phyloP scores from a whole-genome alignment of 2,113 vertebrate species.

The Beaufortia kweichowensis region DNA sequence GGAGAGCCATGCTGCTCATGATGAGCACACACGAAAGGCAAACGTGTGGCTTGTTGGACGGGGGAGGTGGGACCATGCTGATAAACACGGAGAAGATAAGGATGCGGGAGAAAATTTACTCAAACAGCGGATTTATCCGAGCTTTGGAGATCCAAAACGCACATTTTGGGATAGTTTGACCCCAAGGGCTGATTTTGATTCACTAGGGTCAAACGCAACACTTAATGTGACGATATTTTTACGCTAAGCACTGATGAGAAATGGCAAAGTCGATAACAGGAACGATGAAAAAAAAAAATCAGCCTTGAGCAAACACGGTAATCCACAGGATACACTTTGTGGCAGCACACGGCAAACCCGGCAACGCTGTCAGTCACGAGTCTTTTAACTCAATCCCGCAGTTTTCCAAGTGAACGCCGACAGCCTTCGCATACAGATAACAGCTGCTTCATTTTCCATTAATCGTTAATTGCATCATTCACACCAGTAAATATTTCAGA shows the following conservation, averaged over 20 bases:
- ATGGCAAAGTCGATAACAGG: background rate
- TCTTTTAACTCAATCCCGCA: constrained; percentile 26
- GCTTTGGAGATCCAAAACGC: constrained; percentile 3
- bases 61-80: constrained; percentile 57
- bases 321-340: constrained; percentile 3
- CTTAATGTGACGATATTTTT: background rate
- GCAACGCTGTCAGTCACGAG: background rate
- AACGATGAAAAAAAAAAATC: background rate
- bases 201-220: background rate
- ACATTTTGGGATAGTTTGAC: background rate
- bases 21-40: constrained; percentile 60
- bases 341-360: background rate
- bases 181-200: background rate
- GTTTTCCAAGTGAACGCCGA: background rate
- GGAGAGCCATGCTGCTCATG: constrained; percentile 59
- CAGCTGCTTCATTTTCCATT: background rate
- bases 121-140: background rate
- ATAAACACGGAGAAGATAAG: background rate
- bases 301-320: constrained; percentile 6
- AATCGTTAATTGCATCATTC: constrained; percentile 34
- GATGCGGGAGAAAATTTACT: background rate
- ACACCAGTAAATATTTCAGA: constrained; percentile 34
- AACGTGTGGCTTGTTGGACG: constrained; percentile 56
- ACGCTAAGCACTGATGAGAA: background rate
- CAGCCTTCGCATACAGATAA: constrained; percentile 9